phyloP scores from a whole-genome alignment of 2,797 vertebrate genomes.

The Vespertilio murinus region DNA sequence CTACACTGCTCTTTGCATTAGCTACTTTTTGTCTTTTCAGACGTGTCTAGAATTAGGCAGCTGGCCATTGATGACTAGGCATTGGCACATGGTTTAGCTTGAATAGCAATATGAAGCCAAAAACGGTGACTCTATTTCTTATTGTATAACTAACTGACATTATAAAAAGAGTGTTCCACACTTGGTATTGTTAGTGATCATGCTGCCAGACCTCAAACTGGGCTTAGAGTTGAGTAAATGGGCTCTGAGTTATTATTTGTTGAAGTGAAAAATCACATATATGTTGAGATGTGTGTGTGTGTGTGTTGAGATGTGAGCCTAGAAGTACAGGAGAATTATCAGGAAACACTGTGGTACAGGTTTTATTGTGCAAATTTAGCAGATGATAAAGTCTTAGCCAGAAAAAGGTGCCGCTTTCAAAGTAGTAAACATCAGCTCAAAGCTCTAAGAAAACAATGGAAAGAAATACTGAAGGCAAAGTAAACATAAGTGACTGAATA shows the following conservation, averaged over 20 bases:
- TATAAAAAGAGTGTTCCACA: background rate
- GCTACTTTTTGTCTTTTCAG: background rate
- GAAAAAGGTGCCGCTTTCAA: constrained; percentile 5
- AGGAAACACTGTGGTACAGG: background rate
- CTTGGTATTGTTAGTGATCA: background rate
- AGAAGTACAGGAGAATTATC: background rate
- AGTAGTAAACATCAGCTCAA: background rate
- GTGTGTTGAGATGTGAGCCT: background rate
- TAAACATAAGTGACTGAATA: background rate
- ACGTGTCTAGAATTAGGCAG: background rate
- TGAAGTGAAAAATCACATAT: background rate
- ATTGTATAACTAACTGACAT: background rate
- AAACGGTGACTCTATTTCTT: background rate
- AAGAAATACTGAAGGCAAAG: background rate
- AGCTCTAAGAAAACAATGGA: background rate
- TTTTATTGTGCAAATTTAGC: background rate
- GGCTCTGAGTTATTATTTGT: background rate
- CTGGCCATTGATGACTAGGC: background rate
- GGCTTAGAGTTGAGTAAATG: background rate
- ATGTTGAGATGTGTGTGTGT: background rate
- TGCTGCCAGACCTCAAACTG: background rate
- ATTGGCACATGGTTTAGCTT: background rate
- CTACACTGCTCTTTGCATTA: background rate
- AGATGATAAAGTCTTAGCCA: background rate
- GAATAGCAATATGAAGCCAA: background rate